Percentiles rank a stretch among this genome's conserved stretches.
Conservation (phyloP, 2,113 vertebrate species). For the Bucco capensis region DNA sequence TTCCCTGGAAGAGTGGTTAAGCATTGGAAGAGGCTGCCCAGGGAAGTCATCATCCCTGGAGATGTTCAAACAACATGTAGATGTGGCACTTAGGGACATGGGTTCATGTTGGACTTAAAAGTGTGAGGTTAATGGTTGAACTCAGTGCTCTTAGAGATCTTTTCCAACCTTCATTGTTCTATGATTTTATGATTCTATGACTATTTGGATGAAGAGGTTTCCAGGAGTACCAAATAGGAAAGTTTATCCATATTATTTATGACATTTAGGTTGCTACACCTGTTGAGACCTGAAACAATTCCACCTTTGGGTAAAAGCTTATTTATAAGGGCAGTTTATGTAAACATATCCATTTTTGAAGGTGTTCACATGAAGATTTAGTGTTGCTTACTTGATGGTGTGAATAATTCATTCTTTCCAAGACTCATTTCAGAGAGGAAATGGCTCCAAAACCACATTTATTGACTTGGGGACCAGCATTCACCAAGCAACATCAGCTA, state of each 20-base stretch:
- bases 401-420: conserved; percentile 58
- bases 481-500: conserved; percentile 8
- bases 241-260: neutral
- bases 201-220: neutral
- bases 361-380: conserved; percentile 48
- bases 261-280: neutral
- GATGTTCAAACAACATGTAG: no score
- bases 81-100: no score
- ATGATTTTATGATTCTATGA: no score
- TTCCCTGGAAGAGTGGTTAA: no score
- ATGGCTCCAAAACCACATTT: conserved; percentile 47
- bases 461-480: conserved; percentile 25
- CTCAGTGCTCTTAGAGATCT: no score
- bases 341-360: conserved; percentile 28
- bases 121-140: no score
- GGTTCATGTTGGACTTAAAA: no score
- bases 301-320: conserved; percentile 11
- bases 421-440: conserved; percentile 31
- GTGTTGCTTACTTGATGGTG: neutral
- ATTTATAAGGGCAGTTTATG: conserved; percentile 15
- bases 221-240: neutral
- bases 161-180: no score
- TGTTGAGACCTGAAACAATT: conserved; percentile 3
- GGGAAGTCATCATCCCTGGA: no score
- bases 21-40: no score